Base-by-base conservation (phyloP, 2,113 vertebrate genomes). In the Phasianus colchicus region DNA sequence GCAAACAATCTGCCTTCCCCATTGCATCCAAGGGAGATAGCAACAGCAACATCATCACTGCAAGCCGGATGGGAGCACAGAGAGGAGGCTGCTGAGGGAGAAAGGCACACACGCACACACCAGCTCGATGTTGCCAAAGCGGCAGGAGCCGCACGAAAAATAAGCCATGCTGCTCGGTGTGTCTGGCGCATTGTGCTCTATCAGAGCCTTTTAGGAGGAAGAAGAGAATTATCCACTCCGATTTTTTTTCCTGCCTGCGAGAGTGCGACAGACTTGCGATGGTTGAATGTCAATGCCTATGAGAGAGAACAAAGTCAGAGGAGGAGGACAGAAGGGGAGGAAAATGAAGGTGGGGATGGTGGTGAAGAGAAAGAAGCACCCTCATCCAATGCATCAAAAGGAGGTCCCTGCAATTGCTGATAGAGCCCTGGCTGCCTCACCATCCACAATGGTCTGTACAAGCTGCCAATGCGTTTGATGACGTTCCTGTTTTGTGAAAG, bases 281-380 rank as follows among this genome's bases (percentile, higher is more conserved):
- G 97, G 94, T 96, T 93, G 91, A 96, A 95, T 95, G 95, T 97
- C 95, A 95, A 96, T 97, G 97, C 95, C 92, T 95, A 91, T 97
- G 93, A 97, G 92, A 85, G 96, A 95, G 93, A 93, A 92, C 91
- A 95, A 92, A 95, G 88, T 88, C 69, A 81, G 92, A 89, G 88
- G 86, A 94, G 95, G 87, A 94, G 92, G 90, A 95, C 91, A 90
- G 96, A 89, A 93, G 84, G 92, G 79, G 92, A 95, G 92, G 94
- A 94, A 92, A 94, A 93, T 93, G 90, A 92, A 92, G 90, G 92
- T 90, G 95, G 93, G 92, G 86, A 91, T 60, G 93, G 78, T 90
- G 89, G 89, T 88, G 87, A 95, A 90, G 93, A 95, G 89, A 92
- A 97, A 96, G 95, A 96, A 95, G 96, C 82, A 92, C 79, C 81